Percentiles rank a stretch among this genome's conserved stretches.
These are phyloP conservation scores for Harpagifer antarcticus DNA, from an alignment of 2,797 vertebrate species.

Conservation along the genomic window DNA sequence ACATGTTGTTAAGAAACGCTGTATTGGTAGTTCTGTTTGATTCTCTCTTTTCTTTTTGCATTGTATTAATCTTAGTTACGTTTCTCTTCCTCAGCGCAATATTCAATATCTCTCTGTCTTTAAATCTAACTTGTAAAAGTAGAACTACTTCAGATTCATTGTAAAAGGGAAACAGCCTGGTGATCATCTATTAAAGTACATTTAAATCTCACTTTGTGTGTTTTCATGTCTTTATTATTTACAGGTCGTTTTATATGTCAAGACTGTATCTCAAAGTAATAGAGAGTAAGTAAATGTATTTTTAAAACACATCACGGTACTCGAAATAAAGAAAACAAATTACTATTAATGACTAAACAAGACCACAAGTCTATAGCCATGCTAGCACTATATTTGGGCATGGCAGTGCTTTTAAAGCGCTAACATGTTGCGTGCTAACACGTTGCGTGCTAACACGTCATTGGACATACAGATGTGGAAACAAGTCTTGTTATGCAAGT, in stretches of 20 bases:
- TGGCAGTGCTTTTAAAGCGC: no score
- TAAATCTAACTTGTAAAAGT: slow-evolving; percentile 83
- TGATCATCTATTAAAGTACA: slow-evolving; percentile 86
- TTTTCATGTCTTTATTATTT: slow-evolving; percentile 1
- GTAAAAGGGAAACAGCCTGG: slow-evolving; percentile 87
- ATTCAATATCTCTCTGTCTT: slow-evolving; percentile 85
- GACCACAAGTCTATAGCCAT: no score
- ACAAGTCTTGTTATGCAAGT: no score
- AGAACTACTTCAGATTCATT: slow-evolving; percentile 86
- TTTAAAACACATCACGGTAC: not conserved
- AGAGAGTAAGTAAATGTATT: not conserved
- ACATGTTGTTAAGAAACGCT: slow-evolving; percentile 88
- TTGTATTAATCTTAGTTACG: slow-evolving; percentile 84
- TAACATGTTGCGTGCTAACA: no score
- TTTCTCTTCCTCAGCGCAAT: slow-evolving; percentile 85
- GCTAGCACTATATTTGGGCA: no score
- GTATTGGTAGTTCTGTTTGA: slow-evolving; percentile 81
- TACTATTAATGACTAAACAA: no score
- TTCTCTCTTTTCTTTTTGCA: slow-evolving; percentile 73
- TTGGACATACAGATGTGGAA: no score
- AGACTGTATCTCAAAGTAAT: not conserved
- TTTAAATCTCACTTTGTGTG: slow-evolving; percentile 65
- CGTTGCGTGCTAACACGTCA: no score
- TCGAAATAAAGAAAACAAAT: no score
- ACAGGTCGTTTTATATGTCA: not conserved